phyloP scores from a whole-genome alignment of 2,888 invertebrate genomes.

The Andricus curvator region DNA sequence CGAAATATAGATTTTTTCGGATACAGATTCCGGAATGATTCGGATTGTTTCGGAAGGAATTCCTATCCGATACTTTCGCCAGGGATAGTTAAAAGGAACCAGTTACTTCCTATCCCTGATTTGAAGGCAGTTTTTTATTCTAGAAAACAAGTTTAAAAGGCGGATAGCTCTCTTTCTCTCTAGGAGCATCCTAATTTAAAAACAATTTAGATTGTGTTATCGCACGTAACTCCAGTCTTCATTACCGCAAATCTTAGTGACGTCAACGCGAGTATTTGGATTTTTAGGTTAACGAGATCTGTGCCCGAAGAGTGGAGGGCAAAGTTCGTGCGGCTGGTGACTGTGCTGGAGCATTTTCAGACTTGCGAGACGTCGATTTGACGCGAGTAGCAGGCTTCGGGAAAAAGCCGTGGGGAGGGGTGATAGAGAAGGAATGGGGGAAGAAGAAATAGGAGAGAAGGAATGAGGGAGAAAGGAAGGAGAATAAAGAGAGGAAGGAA shows the following conservation, averaged over 20 bases:
- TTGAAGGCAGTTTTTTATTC: too few species aligned
- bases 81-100: too few species aligned
- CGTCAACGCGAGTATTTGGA: conserved; percentile 60
- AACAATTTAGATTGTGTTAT: background rate
- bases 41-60: too few species aligned
- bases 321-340: conserved; percentile 27
- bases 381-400: conserved; percentile 44
- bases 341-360: conserved; percentile 14
- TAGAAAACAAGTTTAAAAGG: too few species aligned
- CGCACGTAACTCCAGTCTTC: background rate
- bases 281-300: conserved; percentile 54
- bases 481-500: conserved; percentile 36
- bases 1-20: too few species aligned
- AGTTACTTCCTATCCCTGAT: too few species aligned
- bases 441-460: conserved; percentile 43
- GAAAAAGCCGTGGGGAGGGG: conserved; percentile 50
- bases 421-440: conserved; percentile 47
- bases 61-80: too few species aligned
- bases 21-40: too few species aligned
- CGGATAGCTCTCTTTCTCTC: too few species aligned
- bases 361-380: conserved; percentile 26
- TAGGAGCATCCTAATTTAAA: too few species aligned
- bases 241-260: conserved; percentile 56
- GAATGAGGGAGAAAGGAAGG: conserved; percentile 41
- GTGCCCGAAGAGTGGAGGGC: conserved; percentile 5